Conservation (phyloP, 1,140 invertebrate species). For the Trinorchestia longiramus region DNA sequence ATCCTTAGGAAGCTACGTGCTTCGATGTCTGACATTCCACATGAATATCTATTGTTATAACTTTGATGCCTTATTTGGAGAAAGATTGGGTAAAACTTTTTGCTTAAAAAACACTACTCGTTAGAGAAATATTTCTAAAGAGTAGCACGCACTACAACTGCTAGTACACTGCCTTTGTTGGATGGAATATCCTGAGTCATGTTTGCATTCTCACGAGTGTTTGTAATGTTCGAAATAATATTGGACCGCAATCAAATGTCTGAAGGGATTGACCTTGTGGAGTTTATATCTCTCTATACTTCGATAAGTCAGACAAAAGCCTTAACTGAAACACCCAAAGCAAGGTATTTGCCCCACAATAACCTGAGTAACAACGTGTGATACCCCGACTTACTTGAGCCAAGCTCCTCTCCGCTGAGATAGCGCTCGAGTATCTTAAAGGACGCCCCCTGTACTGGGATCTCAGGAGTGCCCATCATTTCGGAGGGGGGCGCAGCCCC, state of each 20-base stretch:
- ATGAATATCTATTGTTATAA: not conserved
- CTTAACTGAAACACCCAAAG: not conserved
- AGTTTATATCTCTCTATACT: not conserved
- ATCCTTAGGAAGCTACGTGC: too few species aligned
- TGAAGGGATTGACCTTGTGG: too few species aligned
- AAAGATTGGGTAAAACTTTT: too few species aligned
- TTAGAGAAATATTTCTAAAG: not conserved
- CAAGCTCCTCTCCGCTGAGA: constrained; percentile 42
- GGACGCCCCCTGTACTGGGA: constrained; percentile 30
- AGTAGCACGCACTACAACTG: not conserved
- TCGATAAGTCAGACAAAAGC: not conserved
- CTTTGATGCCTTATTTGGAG: not conserved
- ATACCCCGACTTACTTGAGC: constrained; percentile 61
- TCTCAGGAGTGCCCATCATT: constrained; percentile 50
- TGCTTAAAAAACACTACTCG: too few species aligned
- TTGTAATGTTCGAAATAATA: not conserved
- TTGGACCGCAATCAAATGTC: too few species aligned
- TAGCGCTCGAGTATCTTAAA: constrained; percentile 48
- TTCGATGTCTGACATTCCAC: too few species aligned
- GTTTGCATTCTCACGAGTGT: not conserved
- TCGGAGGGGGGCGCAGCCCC: constrained; percentile 37
- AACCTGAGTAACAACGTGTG: not conserved
- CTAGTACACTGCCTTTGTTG: not conserved
- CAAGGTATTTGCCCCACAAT: not conserved
- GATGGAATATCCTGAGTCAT: not conserved